phyloP scores from a whole-genome alignment of 2,888 invertebrate species.

The Sipha maydis region DNA sequence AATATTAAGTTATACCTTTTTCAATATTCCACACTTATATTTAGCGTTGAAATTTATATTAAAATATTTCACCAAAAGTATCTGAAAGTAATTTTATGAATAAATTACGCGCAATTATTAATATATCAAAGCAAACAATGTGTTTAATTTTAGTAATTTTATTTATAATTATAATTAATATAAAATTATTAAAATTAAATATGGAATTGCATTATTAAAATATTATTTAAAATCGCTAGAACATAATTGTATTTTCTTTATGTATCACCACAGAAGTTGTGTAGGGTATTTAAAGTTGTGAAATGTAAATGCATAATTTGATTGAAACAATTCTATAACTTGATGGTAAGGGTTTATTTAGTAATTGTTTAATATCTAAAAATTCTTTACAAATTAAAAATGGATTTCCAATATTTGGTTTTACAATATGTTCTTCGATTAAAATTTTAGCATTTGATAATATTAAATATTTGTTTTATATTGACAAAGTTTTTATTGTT shows the following conservation, averaged over 20 bases:
- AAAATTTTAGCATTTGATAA: too few relatives aligned
- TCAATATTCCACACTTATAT: not conserved
- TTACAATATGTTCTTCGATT: too few relatives aligned
- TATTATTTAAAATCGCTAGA: not conserved
- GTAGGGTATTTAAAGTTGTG: not conserved
- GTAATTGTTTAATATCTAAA: too few relatives aligned
- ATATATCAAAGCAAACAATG: not conserved
- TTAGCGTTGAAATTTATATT: not conserved
- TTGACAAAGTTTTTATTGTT: too few relatives aligned
- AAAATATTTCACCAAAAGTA: not conserved
- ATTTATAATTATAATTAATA: too few relatives aligned
- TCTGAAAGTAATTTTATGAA: not conserved
- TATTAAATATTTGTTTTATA: too few relatives aligned
- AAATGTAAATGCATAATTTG: not conserved
- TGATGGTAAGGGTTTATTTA: too few relatives aligned
- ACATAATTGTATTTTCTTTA: not conserved
- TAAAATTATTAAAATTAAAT: not conserved
- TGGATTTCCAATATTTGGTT: too few relatives aligned
- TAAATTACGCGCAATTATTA: not conserved
- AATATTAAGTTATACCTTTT: not conserved
- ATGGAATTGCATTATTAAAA: not conserved
- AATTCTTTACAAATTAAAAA: too few relatives aligned
- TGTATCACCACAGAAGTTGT: not conserved
- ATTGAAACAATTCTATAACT: not conserved
- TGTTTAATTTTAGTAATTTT: not conserved